Evolutionary conservation across 2,888 invertebrate genomes (phyloP).

Genomic region (Apeira syringaria): DNA sequence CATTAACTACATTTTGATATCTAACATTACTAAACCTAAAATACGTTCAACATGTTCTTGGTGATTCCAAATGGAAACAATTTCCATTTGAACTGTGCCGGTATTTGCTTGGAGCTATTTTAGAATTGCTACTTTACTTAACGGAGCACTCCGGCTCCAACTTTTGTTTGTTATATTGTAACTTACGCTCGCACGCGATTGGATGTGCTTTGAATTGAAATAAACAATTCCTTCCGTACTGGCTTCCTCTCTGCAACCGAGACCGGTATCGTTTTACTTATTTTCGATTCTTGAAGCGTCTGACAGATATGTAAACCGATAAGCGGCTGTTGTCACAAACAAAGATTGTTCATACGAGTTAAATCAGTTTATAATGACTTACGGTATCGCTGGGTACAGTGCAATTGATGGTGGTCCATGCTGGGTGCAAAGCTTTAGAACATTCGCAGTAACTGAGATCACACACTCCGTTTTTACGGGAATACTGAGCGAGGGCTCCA

Average conservation of each 20-base stretch:
- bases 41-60: conserved; percentile 11
- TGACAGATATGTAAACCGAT: conserved; percentile 4
- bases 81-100: conserved; percentile 24
- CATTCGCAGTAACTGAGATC: conserved; percentile 82
- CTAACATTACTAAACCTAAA: background rate
- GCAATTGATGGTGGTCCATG: conserved; percentile 86
- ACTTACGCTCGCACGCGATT: conserved; percentile 31
- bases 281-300: conserved; percentile 21
- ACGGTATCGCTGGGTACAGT: conserved; percentile 85
- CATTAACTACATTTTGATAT: too few relatives aligned
- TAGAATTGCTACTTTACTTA: conserved; percentile 34
- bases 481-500: conserved; percentile 36
- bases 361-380: conserved; percentile 11
- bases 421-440: conserved; percentile 77
- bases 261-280: conserved; percentile 29
- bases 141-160: conserved; percentile 23
- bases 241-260: conserved; percentile 33
- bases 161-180: conserved; percentile 34
- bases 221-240: conserved; percentile 39
- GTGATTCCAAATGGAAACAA: conserved; percentile 31
- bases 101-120: conserved; percentile 36
- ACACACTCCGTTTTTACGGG: conserved; percentile 70
- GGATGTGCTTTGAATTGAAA: conserved; percentile 44
- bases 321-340: conserved; percentile 4
- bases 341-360: conserved; percentile 1